Evolutionary conservation across 2,797 vertebrate genomes (phyloP).

Genomic region (Anisognathus igniventris): DNA sequence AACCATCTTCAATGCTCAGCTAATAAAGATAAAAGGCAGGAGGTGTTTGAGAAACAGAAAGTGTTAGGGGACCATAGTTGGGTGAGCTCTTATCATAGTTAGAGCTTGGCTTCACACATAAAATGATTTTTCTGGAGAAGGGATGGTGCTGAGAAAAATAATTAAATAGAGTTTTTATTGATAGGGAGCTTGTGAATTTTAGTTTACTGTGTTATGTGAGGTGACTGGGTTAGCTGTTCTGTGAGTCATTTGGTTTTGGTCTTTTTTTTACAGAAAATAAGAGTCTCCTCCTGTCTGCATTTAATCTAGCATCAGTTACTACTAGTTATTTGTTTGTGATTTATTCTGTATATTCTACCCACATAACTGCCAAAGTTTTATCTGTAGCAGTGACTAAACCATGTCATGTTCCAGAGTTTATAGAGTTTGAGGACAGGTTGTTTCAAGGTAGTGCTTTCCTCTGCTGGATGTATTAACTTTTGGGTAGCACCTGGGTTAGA

Average conservation of each 20-base stretch:
- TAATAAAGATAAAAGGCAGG: not conserved
- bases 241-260: not conserved
- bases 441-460: not conserved
- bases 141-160: accelerated
- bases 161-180: accelerated
- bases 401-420: accelerated
- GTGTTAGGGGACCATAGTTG: accelerated
- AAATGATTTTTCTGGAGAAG: accelerated
- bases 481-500: accelerated
- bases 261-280: too few relatives aligned
- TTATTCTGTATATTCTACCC: accelerated
- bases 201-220: accelerated
- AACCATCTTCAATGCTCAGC: not conserved
- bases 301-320: not conserved
- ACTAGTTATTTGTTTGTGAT: accelerated
- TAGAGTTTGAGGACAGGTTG: not conserved
- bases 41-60: not conserved
- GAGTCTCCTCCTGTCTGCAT: accelerated
- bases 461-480: accelerated
- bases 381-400: accelerated
- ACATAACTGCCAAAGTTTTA: accelerated
- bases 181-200: accelerated
- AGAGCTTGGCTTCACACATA: accelerated
- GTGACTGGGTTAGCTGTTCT: accelerated
- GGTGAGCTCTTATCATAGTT: accelerated